These are phyloP conservation scores for Spilarctia lutea DNA, from an alignment of 2,888 invertebrate genomes.

Conservation along the genomic window DNA sequence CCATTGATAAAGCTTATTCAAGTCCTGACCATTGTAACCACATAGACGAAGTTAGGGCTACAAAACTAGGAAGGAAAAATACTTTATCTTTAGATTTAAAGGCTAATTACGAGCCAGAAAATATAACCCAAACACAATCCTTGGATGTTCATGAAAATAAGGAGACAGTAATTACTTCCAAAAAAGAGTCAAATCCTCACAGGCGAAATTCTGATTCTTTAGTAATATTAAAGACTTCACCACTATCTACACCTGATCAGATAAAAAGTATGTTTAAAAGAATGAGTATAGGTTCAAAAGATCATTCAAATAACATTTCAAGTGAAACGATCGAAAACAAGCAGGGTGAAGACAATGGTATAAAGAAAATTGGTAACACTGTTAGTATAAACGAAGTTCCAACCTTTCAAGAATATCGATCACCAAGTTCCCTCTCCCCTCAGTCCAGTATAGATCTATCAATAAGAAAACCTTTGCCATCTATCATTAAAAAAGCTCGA, in stretches of 20 bases:
- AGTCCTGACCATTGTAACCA: conserved; percentile 29
- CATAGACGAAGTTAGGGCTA: conserved; percentile 15
- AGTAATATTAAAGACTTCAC: conserved; percentile 54
- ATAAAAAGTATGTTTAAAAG: conserved; percentile 67
- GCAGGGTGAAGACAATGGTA: conserved; percentile 43
- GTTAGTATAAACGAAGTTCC: conserved; percentile 85
- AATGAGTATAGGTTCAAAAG: conserved; percentile 59
- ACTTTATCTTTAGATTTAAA: conserved; percentile 71
- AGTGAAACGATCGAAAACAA: conserved; percentile 18
- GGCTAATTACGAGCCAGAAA: conserved; percentile 60
- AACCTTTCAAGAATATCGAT: conserved; percentile 82
- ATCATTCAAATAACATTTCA: conserved; percentile 33
- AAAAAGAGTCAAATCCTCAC: conserved; percentile 30
- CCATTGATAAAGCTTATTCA: conserved; percentile 30
- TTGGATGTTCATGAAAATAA: conserved; percentile 44
- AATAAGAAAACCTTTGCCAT: conserved; percentile 68
- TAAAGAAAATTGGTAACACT: conserved; percentile 68
- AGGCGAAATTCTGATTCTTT: conserved; percentile 70
- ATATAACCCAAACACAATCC: conserved; percentile 42
- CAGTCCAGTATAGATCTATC: conserved; percentile 68
- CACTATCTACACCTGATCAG: conserved; percentile 61
- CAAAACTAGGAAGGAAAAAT: conserved; percentile 59
- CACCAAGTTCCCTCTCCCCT: conserved; percentile 68
- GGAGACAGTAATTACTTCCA: conserved; percentile 27
- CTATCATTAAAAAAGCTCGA: conserved; percentile 75